Evolutionary conservation across 2,888 invertebrate genomes (phyloP).

Genomic region (Mayetiola destructor): DNA sequence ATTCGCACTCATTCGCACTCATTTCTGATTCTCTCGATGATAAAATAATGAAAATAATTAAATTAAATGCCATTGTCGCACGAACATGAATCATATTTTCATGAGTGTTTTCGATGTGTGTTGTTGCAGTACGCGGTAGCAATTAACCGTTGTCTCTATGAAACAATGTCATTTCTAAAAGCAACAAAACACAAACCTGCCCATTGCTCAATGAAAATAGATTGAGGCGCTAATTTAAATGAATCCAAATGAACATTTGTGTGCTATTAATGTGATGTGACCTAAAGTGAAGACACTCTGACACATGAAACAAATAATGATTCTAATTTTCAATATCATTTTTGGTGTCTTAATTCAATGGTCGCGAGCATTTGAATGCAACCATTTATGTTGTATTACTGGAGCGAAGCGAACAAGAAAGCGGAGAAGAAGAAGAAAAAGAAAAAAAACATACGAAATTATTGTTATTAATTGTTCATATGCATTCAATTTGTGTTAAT

Average conservation of each 20-base stretch:
- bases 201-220: too few relatives aligned
- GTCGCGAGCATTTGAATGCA: neutral
- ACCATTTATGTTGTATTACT: neutral
- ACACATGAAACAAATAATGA: neutral
- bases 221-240: neutral
- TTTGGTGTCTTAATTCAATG: constrained; percentile 5
- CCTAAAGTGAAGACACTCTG: neutral
- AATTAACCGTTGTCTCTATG: too few relatives aligned
- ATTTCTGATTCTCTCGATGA: too few relatives aligned
- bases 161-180: too few relatives aligned
- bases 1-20: neutral
- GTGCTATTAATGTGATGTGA: neutral
- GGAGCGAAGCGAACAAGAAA: constrained; percentile 3
- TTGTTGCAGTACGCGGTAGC: neutral
- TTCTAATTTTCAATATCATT: neutral
- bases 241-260: too few relatives aligned
- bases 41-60: neutral
- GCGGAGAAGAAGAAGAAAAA: too few relatives aligned
- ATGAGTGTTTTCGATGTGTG: neutral
- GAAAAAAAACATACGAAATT: too few relatives aligned
- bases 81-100: neutral
- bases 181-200: too few relatives aligned
- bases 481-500: too few relatives aligned
- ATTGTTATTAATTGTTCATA: too few relatives aligned
- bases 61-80: neutral